Evolutionary conservation across 2,797 vertebrate species (phyloP).

Genomic region (Trachurus trachurus): DNA sequence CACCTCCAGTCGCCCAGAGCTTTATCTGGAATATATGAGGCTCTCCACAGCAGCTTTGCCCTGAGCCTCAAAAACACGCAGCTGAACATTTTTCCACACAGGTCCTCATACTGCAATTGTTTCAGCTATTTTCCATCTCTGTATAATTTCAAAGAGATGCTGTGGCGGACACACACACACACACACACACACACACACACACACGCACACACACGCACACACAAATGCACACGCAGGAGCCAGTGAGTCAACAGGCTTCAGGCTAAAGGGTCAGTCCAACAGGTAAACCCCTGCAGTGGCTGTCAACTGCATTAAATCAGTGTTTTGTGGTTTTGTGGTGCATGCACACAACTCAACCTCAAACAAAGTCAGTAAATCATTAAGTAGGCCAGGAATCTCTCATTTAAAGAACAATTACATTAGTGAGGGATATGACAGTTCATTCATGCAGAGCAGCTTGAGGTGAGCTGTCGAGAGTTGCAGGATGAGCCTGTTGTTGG

Average conservation of each 20-base stretch:
- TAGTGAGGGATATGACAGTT: not conserved
- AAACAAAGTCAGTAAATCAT: not conserved
- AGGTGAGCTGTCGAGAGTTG: not conserved
- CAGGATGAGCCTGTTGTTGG: not conserved
- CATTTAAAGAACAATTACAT: conserved; percentile 6
- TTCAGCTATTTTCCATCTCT: not conserved
- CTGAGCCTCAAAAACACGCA: too few species aligned
- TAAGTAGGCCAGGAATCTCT: not conserved
- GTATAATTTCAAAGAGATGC: not conserved
- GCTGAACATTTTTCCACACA: too few species aligned
- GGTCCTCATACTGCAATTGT: not conserved
- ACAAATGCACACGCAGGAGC: conserved; percentile 1
- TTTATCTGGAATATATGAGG: not conserved
- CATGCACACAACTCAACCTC: not conserved
- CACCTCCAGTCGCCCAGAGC: not conserved
- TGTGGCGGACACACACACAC: not conserved
- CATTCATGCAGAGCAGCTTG: not conserved
- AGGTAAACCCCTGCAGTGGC: conserved; percentile 5
- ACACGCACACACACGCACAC: not conserved
- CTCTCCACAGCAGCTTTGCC: too few species aligned
- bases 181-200: not conserved
- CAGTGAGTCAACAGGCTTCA: not conserved
- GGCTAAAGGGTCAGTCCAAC: not conserved
- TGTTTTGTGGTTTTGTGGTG: not conserved
- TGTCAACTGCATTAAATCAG: not conserved